Percentiles rank a stretch among this genome's conserved stretches.
phyloP scores from a whole-genome alignment of 2,113 vertebrate species.

The Galbula dea region DNA sequence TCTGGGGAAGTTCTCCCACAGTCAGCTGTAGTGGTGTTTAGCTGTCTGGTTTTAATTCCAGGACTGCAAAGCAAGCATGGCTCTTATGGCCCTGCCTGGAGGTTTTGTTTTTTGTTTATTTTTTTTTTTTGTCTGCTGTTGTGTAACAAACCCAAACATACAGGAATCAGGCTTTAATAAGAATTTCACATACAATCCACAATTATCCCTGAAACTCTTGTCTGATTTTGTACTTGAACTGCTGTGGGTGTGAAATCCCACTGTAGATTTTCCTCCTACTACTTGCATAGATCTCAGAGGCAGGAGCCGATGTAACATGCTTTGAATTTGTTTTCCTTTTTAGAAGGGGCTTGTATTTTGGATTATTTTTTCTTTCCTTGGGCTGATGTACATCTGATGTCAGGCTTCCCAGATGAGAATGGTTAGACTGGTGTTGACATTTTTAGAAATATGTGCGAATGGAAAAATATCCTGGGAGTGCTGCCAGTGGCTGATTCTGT shows the following conservation, averaged over 20 bases:
- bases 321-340: slow-evolving; percentile 58
- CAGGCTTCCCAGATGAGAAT: slow-evolving; percentile 29
- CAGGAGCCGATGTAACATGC: not conserved
- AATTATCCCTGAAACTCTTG: not conserved
- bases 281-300: not conserved
- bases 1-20: not conserved
- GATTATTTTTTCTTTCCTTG: not conserved
- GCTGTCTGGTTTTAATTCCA: slow-evolving; percentile 30
- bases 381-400: slow-evolving; percentile 30
- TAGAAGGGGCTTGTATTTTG: slow-evolving; percentile 20
- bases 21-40: not conserved
- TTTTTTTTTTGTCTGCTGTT: not conserved
- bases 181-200: not conserved
- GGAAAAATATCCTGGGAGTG: slow-evolving; percentile 57
- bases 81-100: not conserved
- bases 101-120: not conserved
- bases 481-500: slow-evolving; percentile 7
- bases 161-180: not conserved
- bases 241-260: not conserved
- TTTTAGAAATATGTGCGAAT: slow-evolving; percentile 51
- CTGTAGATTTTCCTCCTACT: not conserved
- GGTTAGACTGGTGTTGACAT: slow-evolving; percentile 18
- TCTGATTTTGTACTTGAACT: not conserved
- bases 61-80: not conserved
- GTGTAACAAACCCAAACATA: not conserved